Evolutionary conservation across 1,140 invertebrate genomes (phyloP), one percentile per base, ranked within the genome.

Genomic region (Pentalonia nigronervosa): DNA sequence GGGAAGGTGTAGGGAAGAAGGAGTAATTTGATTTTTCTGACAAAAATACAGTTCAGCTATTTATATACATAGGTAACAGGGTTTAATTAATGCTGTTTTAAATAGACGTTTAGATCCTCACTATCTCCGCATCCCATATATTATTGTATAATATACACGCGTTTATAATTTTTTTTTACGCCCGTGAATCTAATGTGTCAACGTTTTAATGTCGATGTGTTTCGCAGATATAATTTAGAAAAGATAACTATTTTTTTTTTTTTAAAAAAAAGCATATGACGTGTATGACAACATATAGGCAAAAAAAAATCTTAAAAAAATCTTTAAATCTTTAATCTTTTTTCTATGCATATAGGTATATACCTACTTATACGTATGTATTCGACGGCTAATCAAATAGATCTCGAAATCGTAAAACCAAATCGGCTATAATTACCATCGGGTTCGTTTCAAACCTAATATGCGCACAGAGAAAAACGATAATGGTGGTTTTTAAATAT

Each of bases 61-160:
- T 34, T 76, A 76, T 53, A 53, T 53, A 21, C 50, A 21, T 7
- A 53, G 50, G 50, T 50, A 50, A 4, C 20, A 17, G 60, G 60
- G 30, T n/a, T 76, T 76, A 76, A 76, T 76, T n/a, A 76, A 76
- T n/a, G 60, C 60, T n/a, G n/a, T 76, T 76, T 76, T 76, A n/a
- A 76, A n/a, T n/a, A 76, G 14, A 76, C n/a, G n/a, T n/a, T 76
- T 76, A 76, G 60, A 76, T 76, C 4, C 0, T 4, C 41, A 41
- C 41, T 76, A 34, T 76, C 60, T 76, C 4, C 6, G 60, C 30
- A 1, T 76, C n/a, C 6, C 60, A 76, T 76, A 1, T 23, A 67
- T 60, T 53, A 21, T 53, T 23, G 7, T 21, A 7, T 34, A 76
- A 76, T 76, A n/a, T 76, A 76, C 4, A 76, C 4, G 60, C 9